phyloP scores from a whole-genome alignment of 2,888 invertebrate genomes.

The Buathra laborator region DNA sequence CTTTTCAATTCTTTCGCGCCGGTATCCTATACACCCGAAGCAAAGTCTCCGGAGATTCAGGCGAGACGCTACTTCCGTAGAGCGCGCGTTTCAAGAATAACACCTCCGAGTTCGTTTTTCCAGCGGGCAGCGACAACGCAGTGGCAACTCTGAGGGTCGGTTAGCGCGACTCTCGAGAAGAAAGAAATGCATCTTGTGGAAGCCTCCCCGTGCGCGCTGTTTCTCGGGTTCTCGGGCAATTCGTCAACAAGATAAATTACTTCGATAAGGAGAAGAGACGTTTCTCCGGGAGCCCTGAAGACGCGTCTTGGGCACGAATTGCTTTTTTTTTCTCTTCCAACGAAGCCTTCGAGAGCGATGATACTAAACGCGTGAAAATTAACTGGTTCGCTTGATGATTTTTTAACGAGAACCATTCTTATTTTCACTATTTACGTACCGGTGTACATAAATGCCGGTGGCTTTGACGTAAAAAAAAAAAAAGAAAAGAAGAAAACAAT shows the following conservation, averaged over 20 bases:
- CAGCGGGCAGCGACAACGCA: neutral
- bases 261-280: constrained; percentile 40
- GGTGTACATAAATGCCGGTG: too few relatives aligned
- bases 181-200: constrained; percentile 3
- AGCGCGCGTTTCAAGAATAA: neutral
- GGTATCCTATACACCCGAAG: neutral
- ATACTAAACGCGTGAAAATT: neutral
- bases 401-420: constrained; percentile 29
- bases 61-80: neutral
- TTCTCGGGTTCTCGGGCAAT: constrained; percentile 44
- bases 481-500: neutral
- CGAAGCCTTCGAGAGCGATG: neutral
- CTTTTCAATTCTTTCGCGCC: constrained; percentile 40
- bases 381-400: constrained; percentile 9
- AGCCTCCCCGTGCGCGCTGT: constrained; percentile 14
- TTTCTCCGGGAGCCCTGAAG: neutral
- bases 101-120: neutral
- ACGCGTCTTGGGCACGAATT: neutral
- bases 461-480: neutral
- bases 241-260: constrained; percentile 57
- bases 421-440: neutral
- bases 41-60: constrained; percentile 32
- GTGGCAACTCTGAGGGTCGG: neutral
- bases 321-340: neutral
- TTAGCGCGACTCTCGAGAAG: neutral